Evolutionary conservation across 2,797 vertebrate species (phyloP).

Genomic region (Sebastes alutus): DNA sequence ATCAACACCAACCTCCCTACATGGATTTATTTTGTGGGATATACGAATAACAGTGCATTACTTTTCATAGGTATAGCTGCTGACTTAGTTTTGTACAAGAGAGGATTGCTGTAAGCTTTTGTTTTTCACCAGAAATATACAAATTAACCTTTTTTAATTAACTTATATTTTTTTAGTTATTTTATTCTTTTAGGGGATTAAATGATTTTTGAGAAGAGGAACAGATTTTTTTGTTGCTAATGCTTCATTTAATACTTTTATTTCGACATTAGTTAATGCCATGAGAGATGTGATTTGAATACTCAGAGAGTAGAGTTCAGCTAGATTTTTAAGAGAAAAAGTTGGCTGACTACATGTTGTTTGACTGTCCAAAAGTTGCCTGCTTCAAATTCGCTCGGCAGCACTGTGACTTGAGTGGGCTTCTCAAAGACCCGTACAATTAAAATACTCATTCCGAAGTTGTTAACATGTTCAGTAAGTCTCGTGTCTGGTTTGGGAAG

Average conservation of each 20-base stretch:
- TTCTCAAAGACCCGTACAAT: conserved; percentile 73
- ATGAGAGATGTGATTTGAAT: conserved; percentile 28
- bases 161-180: conserved; percentile 15
- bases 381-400: conserved; percentile 54
- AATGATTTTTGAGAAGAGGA: conserved; percentile 11
- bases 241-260: conserved; percentile 19
- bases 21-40: too few species aligned
- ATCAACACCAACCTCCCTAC: too few species aligned
- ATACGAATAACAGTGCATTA: too few species aligned
- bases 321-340: background rate
- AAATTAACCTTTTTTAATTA: conserved; percentile 41
- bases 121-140: conserved; percentile 13
- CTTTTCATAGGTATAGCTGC: too few species aligned
- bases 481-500: conserved; percentile 72
- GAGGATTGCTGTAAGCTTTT: background rate
- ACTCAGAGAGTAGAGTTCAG: background rate
- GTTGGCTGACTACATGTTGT: conserved; percentile 4
- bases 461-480: conserved; percentile 80
- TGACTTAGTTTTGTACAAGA: background rate
- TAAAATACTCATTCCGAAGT: conserved; percentile 74
- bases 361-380: conserved; percentile 21
- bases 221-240: conserved; percentile 38
- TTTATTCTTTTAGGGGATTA: background rate
- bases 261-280: background rate
- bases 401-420: conserved; percentile 41